These are phyloP conservation scores for Homarus americanus DNA, from an alignment of 1,140 invertebrate species.

Conservation along the genomic window DNA sequence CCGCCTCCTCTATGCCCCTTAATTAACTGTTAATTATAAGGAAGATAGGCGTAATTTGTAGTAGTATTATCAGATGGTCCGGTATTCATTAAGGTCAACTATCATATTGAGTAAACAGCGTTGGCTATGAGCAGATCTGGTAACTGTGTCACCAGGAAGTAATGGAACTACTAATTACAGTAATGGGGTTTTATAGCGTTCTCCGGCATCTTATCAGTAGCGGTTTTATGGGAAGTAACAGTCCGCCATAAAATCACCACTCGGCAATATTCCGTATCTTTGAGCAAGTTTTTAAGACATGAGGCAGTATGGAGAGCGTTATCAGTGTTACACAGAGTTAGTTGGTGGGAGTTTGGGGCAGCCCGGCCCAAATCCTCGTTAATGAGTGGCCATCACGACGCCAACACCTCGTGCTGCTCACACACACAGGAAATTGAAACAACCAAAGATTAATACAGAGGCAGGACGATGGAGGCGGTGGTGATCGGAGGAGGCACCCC, in stretches of 20 bases:
- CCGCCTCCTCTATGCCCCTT: too few relatives aligned
- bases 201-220: too few relatives aligned
- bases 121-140: too few relatives aligned
- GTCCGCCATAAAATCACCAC: neutral
- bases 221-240: too few relatives aligned
- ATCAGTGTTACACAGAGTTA: slow-evolving; percentile 12
- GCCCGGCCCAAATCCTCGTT: neutral
- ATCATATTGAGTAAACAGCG: too few relatives aligned
- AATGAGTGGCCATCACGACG: slow-evolving; percentile 37
- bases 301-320: neutral
- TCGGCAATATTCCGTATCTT: neutral
- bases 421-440: slow-evolving; percentile 24
- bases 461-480: neutral
- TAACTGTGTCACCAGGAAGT: too few relatives aligned
- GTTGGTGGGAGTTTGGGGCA: neutral
- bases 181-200: too few relatives aligned
- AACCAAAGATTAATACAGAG: slow-evolving; percentile 15
- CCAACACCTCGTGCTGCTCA: neutral
- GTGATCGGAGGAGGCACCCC: neutral
- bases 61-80: too few relatives aligned
- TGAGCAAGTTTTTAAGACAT: neutral
- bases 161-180: too few relatives aligned
- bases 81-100: too few relatives aligned
- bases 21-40: too few relatives aligned
- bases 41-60: too few relatives aligned